Percentiles rank a stretch among this genome's conserved stretches.
Evolutionary conservation across 2,888 invertebrate species (phyloP).

Genomic region (Cloeon dipterum): DNA sequence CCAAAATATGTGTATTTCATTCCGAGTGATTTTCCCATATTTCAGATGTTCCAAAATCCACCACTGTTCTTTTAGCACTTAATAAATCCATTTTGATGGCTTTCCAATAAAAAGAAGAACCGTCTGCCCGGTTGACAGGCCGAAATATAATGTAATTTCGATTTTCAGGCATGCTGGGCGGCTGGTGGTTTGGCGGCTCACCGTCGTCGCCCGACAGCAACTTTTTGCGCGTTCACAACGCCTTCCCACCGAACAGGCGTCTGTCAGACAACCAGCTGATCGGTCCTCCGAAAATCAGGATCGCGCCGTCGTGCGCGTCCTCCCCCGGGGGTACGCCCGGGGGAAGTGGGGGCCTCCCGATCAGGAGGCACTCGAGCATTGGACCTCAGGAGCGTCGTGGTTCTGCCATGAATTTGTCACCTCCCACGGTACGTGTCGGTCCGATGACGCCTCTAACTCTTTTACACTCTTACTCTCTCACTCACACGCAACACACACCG

Average conservation of each 20-base stretch:
- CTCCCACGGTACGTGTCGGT: conserved; percentile 56
- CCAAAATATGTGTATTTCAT: no score
- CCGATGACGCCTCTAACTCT: no score
- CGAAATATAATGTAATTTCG: no score
- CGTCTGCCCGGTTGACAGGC: no score
- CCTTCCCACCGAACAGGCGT: conserved; percentile 59
- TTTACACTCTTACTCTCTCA: no score
- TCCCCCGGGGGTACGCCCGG: conserved; percentile 48
- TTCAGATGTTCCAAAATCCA: no score
- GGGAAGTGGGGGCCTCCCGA: conserved; percentile 40
- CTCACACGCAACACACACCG: no score
- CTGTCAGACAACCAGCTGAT: conserved; percentile 80
- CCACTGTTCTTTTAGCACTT: no score
- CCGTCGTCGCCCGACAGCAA: conserved; percentile 60
- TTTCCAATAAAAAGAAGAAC: no score
- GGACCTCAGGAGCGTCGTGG: conserved; percentile 73
- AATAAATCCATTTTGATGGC: no score
- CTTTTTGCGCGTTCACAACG: conserved; percentile 60
- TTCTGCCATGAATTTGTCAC: conserved; percentile 64
- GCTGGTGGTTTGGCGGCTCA: conserved; percentile 67
- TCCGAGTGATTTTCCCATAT: no score
- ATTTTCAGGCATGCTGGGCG: conserved; percentile 40
- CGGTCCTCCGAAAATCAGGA: conserved; percentile 63
- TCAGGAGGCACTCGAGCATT: conserved; percentile 74
- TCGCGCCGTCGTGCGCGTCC: conserved; percentile 72